phyloP scores from a whole-genome alignment of 2,888 invertebrate species.

The Tiliacea citrago region DNA sequence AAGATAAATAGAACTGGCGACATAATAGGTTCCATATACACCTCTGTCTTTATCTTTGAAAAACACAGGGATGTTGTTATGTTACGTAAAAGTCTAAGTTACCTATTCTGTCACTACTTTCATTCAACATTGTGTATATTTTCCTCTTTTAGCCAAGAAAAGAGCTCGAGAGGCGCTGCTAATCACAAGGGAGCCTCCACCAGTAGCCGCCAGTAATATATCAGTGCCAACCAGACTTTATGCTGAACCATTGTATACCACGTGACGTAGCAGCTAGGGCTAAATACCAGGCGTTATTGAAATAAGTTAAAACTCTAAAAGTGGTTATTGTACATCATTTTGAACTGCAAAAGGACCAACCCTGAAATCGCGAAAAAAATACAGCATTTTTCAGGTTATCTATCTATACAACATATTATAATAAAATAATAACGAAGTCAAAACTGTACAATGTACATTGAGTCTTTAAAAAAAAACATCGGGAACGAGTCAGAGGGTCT shows the following conservation, averaged over 20 bases:
- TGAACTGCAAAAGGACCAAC: not conserved
- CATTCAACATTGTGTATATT: not conserved
- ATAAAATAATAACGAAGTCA: too few relatives aligned
- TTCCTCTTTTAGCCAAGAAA: constrained; percentile 77
- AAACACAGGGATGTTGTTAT: not conserved
- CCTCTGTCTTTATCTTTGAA: not conserved
- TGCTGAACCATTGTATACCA: constrained; percentile 85
- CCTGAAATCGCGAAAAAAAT: not conserved
- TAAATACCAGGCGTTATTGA: not conserved
- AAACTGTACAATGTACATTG: too few relatives aligned
- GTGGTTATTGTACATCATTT: not conserved
- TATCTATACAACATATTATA: too few relatives aligned
- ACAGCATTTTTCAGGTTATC: not conserved
- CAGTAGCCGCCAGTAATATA: constrained; percentile 78
- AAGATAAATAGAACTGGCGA: not conserved
- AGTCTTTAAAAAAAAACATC: too few relatives aligned
- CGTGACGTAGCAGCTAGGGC: constrained; percentile 71
- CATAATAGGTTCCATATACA: not conserved
- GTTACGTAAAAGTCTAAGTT: too few relatives aligned
- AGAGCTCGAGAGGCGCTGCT: constrained; percentile 79
- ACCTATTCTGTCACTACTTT: not conserved
- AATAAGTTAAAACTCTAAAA: not conserved
- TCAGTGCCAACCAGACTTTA: constrained; percentile 83
- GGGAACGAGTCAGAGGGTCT: too few relatives aligned
- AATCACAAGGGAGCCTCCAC: constrained; percentile 77